Conservation (phyloP, 37 sponge, comb jelly and placozoan species). For the Beroe forskalii region DNA sequence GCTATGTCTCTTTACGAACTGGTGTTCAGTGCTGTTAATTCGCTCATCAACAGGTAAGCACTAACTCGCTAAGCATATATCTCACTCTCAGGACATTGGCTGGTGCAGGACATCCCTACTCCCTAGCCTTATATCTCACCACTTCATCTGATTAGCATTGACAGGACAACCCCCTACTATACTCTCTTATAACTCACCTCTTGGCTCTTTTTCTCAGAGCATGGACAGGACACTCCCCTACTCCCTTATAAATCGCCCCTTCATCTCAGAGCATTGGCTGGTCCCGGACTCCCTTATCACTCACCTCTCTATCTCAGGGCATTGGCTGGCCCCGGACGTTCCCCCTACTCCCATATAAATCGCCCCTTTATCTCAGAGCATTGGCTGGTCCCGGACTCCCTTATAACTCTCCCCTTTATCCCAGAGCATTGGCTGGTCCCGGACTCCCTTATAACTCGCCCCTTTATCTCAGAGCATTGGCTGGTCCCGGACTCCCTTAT, state of each 20-base stretch:
- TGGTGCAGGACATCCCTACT: no score
- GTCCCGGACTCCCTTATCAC: slow-evolving; percentile 65
- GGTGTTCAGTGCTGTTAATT: slow-evolving; percentile 84
- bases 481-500: slow-evolving; percentile 59
- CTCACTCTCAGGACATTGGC: neutral
- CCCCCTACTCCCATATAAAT: slow-evolving; percentile 75
- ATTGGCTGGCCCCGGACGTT: slow-evolving; percentile 63
- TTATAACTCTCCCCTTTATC: slow-evolving; percentile 77
- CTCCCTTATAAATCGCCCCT: no score
- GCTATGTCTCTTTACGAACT: slow-evolving; percentile 97
- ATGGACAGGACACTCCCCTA: no score
- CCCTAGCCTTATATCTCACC: no score
- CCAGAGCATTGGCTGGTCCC: slow-evolving; percentile 70
- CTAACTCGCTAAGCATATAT: no score
- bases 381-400: slow-evolving; percentile 65
- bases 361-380: no score
- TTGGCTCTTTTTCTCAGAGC: neutral
- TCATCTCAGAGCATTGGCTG: slow-evolving; percentile 72
- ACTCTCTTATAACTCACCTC: neutral
- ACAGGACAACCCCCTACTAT: neutral
- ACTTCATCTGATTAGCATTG: neutral
- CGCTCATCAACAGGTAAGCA: slow-evolving; percentile 92
- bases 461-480: slow-evolving; percentile 74
- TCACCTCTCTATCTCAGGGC: slow-evolving; percentile 80
- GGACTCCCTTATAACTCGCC: slow-evolving; percentile 70